Conservation (phyloP, 2,797 vertebrate species). For the Poeciliopsis paucimaculata region DNA sequence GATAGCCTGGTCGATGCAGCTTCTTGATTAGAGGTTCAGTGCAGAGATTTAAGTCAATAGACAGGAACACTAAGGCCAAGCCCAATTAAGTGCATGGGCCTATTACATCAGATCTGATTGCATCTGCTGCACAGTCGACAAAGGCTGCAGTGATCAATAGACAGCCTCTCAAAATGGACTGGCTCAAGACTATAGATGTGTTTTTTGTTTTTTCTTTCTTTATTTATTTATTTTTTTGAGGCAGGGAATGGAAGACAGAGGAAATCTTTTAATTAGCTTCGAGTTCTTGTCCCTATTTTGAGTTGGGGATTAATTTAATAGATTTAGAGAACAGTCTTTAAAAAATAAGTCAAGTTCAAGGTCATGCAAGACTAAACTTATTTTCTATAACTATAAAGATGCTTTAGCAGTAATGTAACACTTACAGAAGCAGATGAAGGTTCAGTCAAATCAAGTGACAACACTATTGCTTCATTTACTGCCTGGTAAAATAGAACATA, state of each 20-base stretch:
- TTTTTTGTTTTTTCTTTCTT: neutral
- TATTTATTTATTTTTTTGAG: conserved; percentile 1
- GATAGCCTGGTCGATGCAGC: conserved; percentile 35
- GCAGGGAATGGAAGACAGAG: conserved; percentile 32
- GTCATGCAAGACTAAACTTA: neutral
- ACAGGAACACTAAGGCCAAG: conserved; percentile 50
- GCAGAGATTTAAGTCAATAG: conserved; percentile 68
- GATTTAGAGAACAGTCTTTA: neutral
- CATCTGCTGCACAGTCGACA: conserved; percentile 56
- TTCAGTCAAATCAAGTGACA: conserved; percentile 30
- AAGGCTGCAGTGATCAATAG: conserved; percentile 70
- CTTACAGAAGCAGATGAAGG: conserved; percentile 23
- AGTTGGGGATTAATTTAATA: neutral
- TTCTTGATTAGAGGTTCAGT: conserved; percentile 66
- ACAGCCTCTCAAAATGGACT: conserved; percentile 56
- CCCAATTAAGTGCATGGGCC: conserved; percentile 71
- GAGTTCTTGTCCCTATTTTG: conserved; percentile 24
- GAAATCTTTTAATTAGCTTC: conserved; percentile 61
- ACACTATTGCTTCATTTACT: conserved; percentile 32
- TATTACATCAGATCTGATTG: conserved; percentile 77
- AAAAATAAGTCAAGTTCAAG: conserved; percentile 1
- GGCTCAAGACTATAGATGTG: conserved; percentile 67
- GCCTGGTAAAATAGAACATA: conserved; percentile 24
- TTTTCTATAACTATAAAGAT: conserved; percentile 3
- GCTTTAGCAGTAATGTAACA: conserved; percentile 5